A percentile compares a stretch with the other conserved stretches of the same genome.
These are phyloP conservation scores for Vicugna pacos DNA, from an alignment of 2,113 vertebrate species.

Conservation along the genomic window DNA sequence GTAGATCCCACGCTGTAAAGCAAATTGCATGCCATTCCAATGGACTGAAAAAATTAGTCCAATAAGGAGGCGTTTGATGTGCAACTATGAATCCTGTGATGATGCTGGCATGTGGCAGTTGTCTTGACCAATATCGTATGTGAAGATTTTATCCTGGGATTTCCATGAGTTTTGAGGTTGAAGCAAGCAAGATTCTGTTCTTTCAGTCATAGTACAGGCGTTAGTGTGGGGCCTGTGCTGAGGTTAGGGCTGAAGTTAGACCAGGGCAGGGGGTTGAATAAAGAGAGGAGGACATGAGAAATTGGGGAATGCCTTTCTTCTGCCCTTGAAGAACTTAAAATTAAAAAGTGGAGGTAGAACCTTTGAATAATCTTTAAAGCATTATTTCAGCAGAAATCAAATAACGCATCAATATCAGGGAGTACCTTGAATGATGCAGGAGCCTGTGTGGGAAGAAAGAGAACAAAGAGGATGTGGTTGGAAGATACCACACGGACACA, in stretches of 20 bases:
- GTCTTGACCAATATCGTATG: background rate
- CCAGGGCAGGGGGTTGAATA: background rate
- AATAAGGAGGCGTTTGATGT: background rate
- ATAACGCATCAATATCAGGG: background rate
- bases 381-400: slow-evolving; percentile 17
- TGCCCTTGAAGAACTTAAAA: background rate
- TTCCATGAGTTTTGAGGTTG: background rate
- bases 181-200: background rate
- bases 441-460: background rate
- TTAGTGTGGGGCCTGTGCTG: background rate
- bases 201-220: background rate
- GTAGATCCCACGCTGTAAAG: background rate
- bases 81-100: background rate
- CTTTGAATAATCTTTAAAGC: background rate
- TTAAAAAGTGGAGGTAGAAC: background rate
- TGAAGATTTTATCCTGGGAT: background rate
- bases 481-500: background rate
- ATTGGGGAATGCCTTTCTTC: background rate
- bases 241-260: background rate
- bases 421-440: background rate
- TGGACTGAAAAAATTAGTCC: background rate
- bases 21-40: background rate
- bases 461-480: background rate
- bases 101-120: background rate
- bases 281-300: background rate